Percentiles rank a stretch among this genome's conserved stretches.
phyloP scores from a whole-genome alignment of 1,140 invertebrate genomes.

The Zaprionus capensis region DNA sequence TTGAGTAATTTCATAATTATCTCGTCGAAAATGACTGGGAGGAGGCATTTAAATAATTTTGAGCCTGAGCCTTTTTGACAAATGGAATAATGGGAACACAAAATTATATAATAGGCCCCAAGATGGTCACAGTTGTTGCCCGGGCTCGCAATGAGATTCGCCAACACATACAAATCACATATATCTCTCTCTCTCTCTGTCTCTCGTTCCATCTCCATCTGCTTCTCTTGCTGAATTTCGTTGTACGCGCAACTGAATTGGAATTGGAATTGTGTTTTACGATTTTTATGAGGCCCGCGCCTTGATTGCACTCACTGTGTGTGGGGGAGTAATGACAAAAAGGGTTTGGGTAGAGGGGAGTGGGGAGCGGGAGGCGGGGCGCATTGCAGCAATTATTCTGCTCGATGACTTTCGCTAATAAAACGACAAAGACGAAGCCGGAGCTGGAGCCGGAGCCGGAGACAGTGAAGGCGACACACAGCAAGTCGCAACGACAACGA shows the following conservation, averaged over 20 bases:
- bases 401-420: slow-evolving; percentile 82
- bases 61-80: slow-evolving; percentile 60
- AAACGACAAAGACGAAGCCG: slow-evolving; percentile 54
- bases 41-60: slow-evolving; percentile 73
- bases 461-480: slow-evolving; percentile 1
- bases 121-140: slow-evolving; percentile 68
- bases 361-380: slow-evolving; percentile 5
- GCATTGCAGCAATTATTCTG: slow-evolving; percentile 78
- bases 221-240: slow-evolving; percentile 59
- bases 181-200: not conserved
- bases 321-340: slow-evolving; percentile 27
- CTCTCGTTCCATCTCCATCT: slow-evolving; percentile 25
- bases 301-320: slow-evolving; percentile 62
- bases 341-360: slow-evolving; percentile 2
- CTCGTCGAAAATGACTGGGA: slow-evolving; percentile 49
- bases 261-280: slow-evolving; percentile 63
- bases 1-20: slow-evolving; percentile 68
- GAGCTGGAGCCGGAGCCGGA: not conserved
- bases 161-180: slow-evolving; percentile 43
- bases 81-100: slow-evolving; percentile 71
- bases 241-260: slow-evolving; percentile 78
- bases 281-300: slow-evolving; percentile 49
- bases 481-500: slow-evolving; percentile 5
- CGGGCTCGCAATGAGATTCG: slow-evolving; percentile 47
- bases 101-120: slow-evolving; percentile 72